Percentiles rank a stretch among this genome's conserved stretches.
phyloP scores from a whole-genome alignment of 2,888 invertebrate genomes.

The Andrena chrysosceles region DNA sequence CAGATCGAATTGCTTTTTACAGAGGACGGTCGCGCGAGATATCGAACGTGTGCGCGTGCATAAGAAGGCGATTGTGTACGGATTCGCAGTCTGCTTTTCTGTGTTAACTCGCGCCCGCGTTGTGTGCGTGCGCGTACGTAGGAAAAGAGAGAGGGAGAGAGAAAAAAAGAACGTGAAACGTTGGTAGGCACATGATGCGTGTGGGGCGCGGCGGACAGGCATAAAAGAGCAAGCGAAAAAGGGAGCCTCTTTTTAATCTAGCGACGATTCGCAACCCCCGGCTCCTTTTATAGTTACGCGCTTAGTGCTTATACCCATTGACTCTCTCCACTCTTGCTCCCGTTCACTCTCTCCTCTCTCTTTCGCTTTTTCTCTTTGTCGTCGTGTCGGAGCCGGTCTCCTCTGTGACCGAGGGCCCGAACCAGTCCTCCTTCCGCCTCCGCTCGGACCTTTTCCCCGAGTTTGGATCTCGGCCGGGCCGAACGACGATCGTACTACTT shows the following conservation, averaged over 20 bases:
- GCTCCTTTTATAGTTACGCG: constrained; percentile 83
- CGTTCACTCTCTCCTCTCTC: constrained; percentile 21
- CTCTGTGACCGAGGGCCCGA: constrained; percentile 56
- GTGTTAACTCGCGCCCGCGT: constrained; percentile 48
- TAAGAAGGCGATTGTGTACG: constrained; percentile 30
- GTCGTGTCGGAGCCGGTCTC: constrained; percentile 59
- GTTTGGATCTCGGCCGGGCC: constrained; percentile 27
- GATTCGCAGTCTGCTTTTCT: constrained; percentile 34
- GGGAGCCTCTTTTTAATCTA: constrained; percentile 84
- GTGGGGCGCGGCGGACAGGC: constrained; percentile 76
- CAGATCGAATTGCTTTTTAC: constrained; percentile 80
- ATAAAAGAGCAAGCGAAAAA: constrained; percentile 84
- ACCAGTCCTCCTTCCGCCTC: constrained; percentile 12
- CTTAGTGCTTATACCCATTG: constrained; percentile 81
- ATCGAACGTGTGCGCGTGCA: constrained; percentile 72
- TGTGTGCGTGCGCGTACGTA: constrained; percentile 54
- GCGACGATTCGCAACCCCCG: constrained; percentile 84
- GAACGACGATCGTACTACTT: constrained; percentile 47
- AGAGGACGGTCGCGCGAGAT: constrained; percentile 78
- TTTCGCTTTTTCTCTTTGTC: constrained; percentile 56
- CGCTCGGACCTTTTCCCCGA: constrained; percentile 38
- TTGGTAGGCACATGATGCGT: constrained; percentile 71
- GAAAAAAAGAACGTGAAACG: constrained; percentile 35
- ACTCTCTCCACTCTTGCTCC: constrained; percentile 67
- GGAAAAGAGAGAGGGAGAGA: not conserved